Base-by-base conservation (phyloP, 2,888 invertebrate species). In the Mesorhabditis belari region DNA sequence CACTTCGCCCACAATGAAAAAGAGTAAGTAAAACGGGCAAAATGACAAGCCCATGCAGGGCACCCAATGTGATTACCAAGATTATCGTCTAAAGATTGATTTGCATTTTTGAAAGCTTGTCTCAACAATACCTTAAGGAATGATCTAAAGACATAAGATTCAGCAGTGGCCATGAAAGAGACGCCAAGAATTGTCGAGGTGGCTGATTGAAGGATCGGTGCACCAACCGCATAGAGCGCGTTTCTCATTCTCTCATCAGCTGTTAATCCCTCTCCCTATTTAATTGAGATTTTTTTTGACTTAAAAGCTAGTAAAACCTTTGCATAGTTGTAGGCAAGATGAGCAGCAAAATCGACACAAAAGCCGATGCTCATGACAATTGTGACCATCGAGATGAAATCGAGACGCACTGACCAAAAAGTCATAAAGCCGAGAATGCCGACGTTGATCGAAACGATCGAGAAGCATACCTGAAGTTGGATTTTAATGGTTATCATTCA, bases 371-470 rank as follows among this genome's bases (percentile, higher is more conserved):
- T 92, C 92, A 94, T 93, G 69, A 94, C 93, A 56, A 94, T 85
- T 81, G 92, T 92, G 66, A 93, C 92, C 93, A 94, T 93, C 0
- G 92, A 92, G 76, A 94, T 92, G 2, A 80, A 80, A 61, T 80
- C 80, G 53, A 94, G 85, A 79, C 91, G 91, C 6, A 94, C 92
- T 72, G 89, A 88, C 93, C 93, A 94, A 44, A 93, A 85, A 0
- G 92, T 89, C 93, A 94, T 94, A 62, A 92, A 93, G 4, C 93
- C 93, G 0, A 92, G 89, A 0, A 94, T 93, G 2, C 94, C 93
- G 12, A 89, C 84, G 83, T 93, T 93, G 72, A 94, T 93, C 6
- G 92, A 92, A 61, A 93, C 88, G 62, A 93, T 92, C 77, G 91
- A 91, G 81, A 93, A 90, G 3, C 92, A 92, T 0, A 74, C 70